These are phyloP conservation scores for Stenotaenia linearis DNA, from an alignment of 2,888 invertebrate species.

Conservation along the genomic window DNA sequence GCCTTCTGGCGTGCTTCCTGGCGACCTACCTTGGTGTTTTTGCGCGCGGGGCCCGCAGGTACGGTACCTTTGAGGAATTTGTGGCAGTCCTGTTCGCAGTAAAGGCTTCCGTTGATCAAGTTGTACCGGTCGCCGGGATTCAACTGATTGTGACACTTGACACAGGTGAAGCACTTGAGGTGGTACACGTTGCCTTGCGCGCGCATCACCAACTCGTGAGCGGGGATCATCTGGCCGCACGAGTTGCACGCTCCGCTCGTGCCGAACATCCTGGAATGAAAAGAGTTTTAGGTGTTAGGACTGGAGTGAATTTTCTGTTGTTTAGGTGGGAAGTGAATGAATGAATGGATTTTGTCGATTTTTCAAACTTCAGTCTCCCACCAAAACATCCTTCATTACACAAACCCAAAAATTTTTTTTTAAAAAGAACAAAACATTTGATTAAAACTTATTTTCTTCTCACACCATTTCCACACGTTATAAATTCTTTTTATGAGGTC, in stretches of 20 bases:
- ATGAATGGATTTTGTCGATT: too few relatives aligned
- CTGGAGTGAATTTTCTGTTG: too few relatives aligned
- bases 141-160: conserved; percentile 82
- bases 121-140: conserved; percentile 90
- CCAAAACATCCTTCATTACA: too few relatives aligned
- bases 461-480: too few relatives aligned
- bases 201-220: conserved; percentile 89
- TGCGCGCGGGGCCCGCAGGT: conserved; percentile 51
- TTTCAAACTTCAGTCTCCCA: too few relatives aligned
- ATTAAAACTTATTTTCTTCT: too few relatives aligned
- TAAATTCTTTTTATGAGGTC: background rate
- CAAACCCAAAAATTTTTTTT: too few relatives aligned
- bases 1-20: conserved; percentile 44
- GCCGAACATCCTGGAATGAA: conserved; percentile 73
- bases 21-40: conserved; percentile 75
- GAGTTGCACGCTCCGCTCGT: conserved; percentile 82
- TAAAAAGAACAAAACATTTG: too few relatives aligned
- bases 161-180: conserved; percentile 92
- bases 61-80: conserved; percentile 65
- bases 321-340: too few relatives aligned
- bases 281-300: too few relatives aligned
- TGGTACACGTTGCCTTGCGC: conserved; percentile 75
- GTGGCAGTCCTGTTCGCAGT: conserved; percentile 94
- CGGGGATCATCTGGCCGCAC: conserved; percentile 86
- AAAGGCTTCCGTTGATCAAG: conserved; percentile 80